Evolutionary conservation across 2,888 invertebrate species (phyloP), one percentile per base, ranked within the genome.

Genomic region (Drosophila parthenogenetica): DNA sequence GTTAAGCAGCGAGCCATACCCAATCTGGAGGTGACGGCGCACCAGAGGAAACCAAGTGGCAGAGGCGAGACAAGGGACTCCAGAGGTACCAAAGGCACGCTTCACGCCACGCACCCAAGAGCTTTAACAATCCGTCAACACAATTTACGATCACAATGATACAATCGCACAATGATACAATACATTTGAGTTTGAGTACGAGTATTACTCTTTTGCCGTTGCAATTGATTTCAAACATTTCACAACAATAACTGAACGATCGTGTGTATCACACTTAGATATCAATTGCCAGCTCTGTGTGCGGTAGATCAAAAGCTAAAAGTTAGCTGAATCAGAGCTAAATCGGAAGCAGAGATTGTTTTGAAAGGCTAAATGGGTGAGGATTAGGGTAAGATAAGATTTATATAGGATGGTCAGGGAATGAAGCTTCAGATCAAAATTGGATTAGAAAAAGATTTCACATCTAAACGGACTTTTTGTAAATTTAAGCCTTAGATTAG

Each of bases 141-240:
- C 29, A 29, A 29, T 29, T 29, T 29, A 29, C 29, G 29, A 29
- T 29, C 29, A 72, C 60, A 65, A 69, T 63, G 39, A 35, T 35
- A 35, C 35, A 35, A 13, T 35, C 29, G 29, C 29, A 29, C 29
- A 29, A 29, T 29, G 29, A 29, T 35, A 35, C 35, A 35, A 35
- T 22, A 22, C 22, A 22, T 5, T 22, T 32, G 32, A 32, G 32
- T 5, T 22, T 32, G 32, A 32, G 32, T 32, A 32, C 32, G 32
- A 32, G 32, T 32, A 32, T 8, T 43, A 46, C 45, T 50, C 63
- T 43, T 43, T 25, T 35, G 43, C 58, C 79, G 58, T 64, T 79
- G 81, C 81, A 79, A 81, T 84, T 74, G 85, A 77, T 68, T 79
- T 42, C 14, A 50, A 46, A 59, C 29, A 29, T 67, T 61, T 54